phyloP scores from a whole-genome alignment of 2,888 invertebrate species.

The Serripes groenlandicus region DNA sequence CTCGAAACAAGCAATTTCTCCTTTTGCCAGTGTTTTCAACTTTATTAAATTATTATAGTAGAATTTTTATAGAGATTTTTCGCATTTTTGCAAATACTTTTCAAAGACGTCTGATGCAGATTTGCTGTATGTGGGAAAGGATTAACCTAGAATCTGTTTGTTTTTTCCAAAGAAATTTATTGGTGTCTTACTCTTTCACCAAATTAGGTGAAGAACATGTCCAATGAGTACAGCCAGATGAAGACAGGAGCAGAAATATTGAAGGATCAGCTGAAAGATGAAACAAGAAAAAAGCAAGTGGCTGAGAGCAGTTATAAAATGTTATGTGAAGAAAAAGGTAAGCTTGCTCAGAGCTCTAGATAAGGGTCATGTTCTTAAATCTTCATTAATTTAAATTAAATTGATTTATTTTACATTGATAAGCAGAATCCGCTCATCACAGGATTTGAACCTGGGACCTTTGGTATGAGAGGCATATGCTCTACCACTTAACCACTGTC shows the following conservation, averaged over 20 bases:
- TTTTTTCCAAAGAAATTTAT: not conserved
- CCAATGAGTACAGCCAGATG: conserved; percentile 65
- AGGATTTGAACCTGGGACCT: too few relatives aligned
- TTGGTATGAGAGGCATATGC: too few relatives aligned
- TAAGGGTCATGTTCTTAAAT: too few relatives aligned
- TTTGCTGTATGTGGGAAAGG: too few relatives aligned
- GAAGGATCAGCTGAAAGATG: conserved; percentile 74
- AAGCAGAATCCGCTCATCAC: too few relatives aligned
- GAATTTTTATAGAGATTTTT: too few relatives aligned
- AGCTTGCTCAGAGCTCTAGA: not conserved
- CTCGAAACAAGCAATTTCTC: not conserved
- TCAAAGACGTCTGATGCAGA: too few relatives aligned
- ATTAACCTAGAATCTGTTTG: not conserved
- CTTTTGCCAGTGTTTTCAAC: not conserved
- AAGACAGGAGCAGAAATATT: conserved; percentile 66
- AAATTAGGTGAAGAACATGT: conserved; percentile 74
- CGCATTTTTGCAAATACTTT: too few relatives aligned
- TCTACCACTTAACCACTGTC: too few relatives aligned
- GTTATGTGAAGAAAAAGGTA: conserved; percentile 68
- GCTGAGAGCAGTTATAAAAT: conserved; percentile 70
- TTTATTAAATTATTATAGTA: too few relatives aligned
- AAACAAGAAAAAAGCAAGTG: conserved; percentile 66
- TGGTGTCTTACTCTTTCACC: not conserved
- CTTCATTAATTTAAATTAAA: too few relatives aligned
- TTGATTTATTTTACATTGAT: not conserved